A percentile compares a stretch with the other conserved stretches of the same genome.
These are phyloP conservation scores for Coptotermes formosanus DNA, from an alignment of 1,140 invertebrate genomes.

Conservation along the genomic window DNA sequence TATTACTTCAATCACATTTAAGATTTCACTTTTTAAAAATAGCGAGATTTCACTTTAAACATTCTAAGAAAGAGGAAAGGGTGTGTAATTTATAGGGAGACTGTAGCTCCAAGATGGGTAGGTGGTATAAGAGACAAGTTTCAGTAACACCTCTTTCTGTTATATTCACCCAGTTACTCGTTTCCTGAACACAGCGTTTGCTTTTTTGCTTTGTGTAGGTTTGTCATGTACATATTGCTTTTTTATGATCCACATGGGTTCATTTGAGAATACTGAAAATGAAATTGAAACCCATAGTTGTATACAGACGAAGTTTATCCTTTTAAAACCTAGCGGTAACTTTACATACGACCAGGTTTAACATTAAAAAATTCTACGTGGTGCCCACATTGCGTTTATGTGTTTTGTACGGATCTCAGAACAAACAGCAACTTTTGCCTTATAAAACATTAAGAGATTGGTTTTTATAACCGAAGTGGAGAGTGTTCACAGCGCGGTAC, in stretches of 20 bases:
- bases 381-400: too few relatives aligned
- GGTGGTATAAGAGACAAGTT: not conserved
- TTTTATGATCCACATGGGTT: not conserved
- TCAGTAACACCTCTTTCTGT: not conserved
- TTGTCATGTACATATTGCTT: not conserved
- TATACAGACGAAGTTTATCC: too few relatives aligned
- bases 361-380: too few relatives aligned
- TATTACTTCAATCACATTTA: slow-evolving; percentile 11
- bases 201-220: not conserved
- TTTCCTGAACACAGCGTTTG: not conserved
- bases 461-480: too few relatives aligned
- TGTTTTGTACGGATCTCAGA: too few relatives aligned
- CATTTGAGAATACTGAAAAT: not conserved
- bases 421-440: too few relatives aligned
- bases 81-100: not conserved
- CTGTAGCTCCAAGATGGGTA: not conserved
- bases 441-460: too few relatives aligned
- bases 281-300: not conserved
- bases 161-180: not conserved
- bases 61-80: not conserved
- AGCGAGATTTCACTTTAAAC: not conserved
- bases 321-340: too few relatives aligned
- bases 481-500: too few relatives aligned
- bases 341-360: too few relatives aligned
- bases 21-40: not conserved